Conservation (phyloP, 2,888 invertebrate genomes). For the Rotaria macrura region DNA sequence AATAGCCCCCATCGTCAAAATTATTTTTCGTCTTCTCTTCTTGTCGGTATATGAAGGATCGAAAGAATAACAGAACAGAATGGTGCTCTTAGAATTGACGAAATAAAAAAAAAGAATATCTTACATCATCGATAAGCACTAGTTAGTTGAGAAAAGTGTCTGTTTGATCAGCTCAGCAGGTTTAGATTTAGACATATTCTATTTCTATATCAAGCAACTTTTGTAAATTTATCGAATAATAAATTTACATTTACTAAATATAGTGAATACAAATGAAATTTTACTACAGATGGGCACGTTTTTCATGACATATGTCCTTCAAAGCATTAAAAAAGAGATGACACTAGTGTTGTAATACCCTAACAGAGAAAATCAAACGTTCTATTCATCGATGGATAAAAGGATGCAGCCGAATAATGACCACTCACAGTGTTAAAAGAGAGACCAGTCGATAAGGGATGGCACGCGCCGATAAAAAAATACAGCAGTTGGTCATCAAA, state of each 20-base stretch:
- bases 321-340: background rate
- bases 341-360: background rate
- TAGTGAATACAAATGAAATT: background rate
- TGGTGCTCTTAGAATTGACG: background rate
- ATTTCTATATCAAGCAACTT: background rate
- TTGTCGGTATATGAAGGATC: background rate
- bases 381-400: background rate
- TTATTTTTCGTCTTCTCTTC: background rate
- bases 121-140: conserved; percentile 15
- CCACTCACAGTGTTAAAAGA: background rate
- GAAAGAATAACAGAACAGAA: conserved; percentile 3
- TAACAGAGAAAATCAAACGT: background rate
- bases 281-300: conserved; percentile 11
- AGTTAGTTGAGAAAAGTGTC: conserved; percentile 1
- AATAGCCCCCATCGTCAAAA: background rate
- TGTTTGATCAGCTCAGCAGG: background rate
- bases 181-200: background rate
- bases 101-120: background rate
- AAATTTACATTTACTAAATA: background rate
- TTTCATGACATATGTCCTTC: background rate
- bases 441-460: background rate
- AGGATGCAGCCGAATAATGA: background rate
- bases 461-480: background rate
- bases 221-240: background rate
- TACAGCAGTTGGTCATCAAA: background rate